Conservation (phyloP, 2,797 vertebrate genomes). For the Sparidentex hasta region DNA sequence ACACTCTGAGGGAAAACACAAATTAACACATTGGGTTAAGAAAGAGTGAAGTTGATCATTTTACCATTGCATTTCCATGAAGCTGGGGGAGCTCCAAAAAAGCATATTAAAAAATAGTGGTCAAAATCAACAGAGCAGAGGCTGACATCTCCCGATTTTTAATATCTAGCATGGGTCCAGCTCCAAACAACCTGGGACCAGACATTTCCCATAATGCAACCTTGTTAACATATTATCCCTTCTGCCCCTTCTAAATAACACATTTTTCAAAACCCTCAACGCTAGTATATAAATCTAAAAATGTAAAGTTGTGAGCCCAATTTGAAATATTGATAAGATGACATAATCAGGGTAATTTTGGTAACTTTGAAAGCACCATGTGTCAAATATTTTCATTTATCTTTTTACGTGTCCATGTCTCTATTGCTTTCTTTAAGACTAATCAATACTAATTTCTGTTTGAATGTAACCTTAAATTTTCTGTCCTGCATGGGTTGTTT, state of each 20-base stretch:
- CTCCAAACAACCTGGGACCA: background rate
- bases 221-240: too few relatives aligned
- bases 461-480: background rate
- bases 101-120: background rate
- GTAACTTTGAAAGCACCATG: background rate
- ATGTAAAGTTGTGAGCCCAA: background rate
- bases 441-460: background rate
- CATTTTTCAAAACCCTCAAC: background rate
- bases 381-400: background rate
- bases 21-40: background rate
- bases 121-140: background rate
- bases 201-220: background rate
- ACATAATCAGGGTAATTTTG: background rate
- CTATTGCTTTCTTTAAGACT: background rate
- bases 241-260: too few relatives aligned
- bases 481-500: background rate
- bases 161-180: background rate
- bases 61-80: background rate
- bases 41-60: background rate
- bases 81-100: background rate
- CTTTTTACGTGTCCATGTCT: background rate
- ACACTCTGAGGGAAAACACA: conserved; percentile 88
- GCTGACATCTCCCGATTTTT: background rate
- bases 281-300: background rate
- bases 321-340: background rate